phyloP scores from a whole-genome alignment of 1,140 invertebrate species.

The Archivesica marissinica region DNA sequence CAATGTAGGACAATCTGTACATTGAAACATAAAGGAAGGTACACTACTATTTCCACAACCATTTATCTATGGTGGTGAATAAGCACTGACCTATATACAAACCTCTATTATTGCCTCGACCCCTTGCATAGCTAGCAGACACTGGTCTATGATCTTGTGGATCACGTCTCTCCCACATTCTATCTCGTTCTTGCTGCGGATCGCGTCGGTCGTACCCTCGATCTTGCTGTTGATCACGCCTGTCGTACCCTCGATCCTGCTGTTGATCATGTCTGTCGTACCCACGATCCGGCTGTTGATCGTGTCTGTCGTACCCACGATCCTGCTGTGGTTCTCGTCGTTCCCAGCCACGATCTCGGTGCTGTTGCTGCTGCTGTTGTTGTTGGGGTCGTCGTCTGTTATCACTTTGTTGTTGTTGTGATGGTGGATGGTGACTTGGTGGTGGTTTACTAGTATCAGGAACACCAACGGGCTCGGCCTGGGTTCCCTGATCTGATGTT shows the following conservation, averaged over 20 bases:
- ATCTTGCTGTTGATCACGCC: conserved; percentile 42
- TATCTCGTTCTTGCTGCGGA: neutral
- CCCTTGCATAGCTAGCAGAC: conserved; percentile 66
- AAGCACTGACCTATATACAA: neutral
- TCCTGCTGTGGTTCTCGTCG: conserved; percentile 71
- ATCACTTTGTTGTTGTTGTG: conserved; percentile 49
- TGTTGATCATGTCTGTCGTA: conserved; percentile 31
- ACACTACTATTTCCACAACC: too few species aligned
- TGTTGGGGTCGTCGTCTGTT: conserved; percentile 29
- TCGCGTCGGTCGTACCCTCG: conserved; percentile 13
- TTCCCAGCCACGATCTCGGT: conserved; percentile 65
- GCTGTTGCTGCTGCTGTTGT: conserved; percentile 75
- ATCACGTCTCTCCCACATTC: conserved; percentile 25
- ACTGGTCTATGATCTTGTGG: conserved; percentile 50
- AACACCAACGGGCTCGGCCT: conserved; percentile 80
- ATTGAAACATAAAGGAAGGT: too few species aligned
- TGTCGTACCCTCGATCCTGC: conserved; percentile 11
- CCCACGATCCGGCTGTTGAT: too few species aligned
- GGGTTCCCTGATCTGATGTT: conserved; percentile 92
- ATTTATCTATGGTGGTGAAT: too few species aligned
- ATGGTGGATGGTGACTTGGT: conserved; percentile 50
- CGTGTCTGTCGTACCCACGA: conserved; percentile 10
- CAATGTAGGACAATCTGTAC: too few species aligned
- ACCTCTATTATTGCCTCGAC: conserved; percentile 69
- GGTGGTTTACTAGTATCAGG: conserved; percentile 57